These are phyloP conservation scores for Proteles cristata DNA, from an alignment of 2,113 vertebrate genomes.

Conservation along the genomic window DNA sequence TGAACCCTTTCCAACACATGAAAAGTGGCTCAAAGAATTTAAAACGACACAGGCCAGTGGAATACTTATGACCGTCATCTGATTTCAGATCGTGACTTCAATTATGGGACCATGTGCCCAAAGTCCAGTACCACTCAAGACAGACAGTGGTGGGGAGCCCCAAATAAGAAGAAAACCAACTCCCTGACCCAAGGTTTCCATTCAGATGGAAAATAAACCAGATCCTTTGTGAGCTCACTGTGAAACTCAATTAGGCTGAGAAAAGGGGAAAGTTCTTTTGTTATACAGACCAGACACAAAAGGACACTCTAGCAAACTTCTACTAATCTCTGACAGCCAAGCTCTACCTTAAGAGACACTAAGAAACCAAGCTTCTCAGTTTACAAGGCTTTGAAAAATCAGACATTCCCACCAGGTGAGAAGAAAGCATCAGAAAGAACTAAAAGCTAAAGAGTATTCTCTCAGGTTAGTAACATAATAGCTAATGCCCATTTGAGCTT, in stretches of 20 bases:
- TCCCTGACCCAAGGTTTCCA: neutral
- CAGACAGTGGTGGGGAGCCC: neutral
- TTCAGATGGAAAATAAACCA: constrained; percentile 20
- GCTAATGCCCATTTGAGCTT: neutral
- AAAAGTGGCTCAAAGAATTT: neutral
- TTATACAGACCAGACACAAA: constrained; percentile 15
- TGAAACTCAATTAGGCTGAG: constrained; percentile 26
- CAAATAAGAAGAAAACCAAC: neutral
- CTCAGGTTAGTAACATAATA: neutral
- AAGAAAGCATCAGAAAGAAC: neutral
- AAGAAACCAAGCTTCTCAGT: constrained; percentile 5
- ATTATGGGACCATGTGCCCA: neutral
- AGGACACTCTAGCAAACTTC: neutral
- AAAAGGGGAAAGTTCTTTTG: neutral
- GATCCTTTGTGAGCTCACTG: neutral
- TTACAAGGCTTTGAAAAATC: neutral
- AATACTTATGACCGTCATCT: neutral
- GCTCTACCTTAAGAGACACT: neutral
- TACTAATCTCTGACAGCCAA: neutral
- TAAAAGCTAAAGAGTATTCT: neutral
- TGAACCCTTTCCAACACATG: neutral
- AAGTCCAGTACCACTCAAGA: neutral
- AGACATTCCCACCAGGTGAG: neutral
- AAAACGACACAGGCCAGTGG: neutral
- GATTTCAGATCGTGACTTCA: neutral